phyloP scores from a whole-genome alignment of 2,888 invertebrate species.

The Agrochola litura region DNA sequence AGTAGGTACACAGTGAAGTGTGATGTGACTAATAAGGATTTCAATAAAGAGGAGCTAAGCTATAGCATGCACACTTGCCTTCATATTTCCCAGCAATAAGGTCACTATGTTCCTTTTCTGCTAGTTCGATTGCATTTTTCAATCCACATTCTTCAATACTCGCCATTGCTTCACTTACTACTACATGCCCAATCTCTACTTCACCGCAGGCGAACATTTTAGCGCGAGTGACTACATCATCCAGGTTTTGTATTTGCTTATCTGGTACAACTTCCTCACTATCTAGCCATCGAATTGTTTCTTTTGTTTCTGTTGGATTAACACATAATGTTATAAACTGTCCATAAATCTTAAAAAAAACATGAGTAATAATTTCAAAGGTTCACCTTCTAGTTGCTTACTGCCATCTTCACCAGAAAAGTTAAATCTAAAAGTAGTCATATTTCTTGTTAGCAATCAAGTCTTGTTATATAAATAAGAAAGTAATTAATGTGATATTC shows the following conservation, averaged over 20 bases:
- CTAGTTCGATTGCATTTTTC: constrained; percentile 84
- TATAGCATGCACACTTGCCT: constrained; percentile 86
- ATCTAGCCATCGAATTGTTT: constrained; percentile 77
- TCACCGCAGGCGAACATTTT: constrained; percentile 85
- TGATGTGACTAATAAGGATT: background rate
- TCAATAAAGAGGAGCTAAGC: background rate
- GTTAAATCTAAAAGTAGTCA: constrained; percentile 80
- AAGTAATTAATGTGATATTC: background rate
- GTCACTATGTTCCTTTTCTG: constrained; percentile 93
- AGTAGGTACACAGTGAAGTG: background rate
- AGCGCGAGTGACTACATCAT: constrained; percentile 78
- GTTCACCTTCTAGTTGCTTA: constrained; percentile 59
- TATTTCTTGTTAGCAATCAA: constrained; percentile 19
- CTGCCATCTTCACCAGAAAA: constrained; percentile 73
- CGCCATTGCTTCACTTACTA: constrained; percentile 79
- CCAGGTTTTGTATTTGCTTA: constrained; percentile 76
- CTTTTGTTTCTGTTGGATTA: constrained; percentile 48
- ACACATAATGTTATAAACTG: background rate
- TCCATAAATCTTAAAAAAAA: background rate
- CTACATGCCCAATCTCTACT: constrained; percentile 87
- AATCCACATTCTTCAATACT: constrained; percentile 75
- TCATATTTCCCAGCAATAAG: constrained; percentile 94
- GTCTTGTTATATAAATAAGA: background rate
- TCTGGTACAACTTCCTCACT: constrained; percentile 79
- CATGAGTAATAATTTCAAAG: background rate